Conservation (phyloP, 2,113 vertebrate genomes). For the Ariopsis seemanni region DNA sequence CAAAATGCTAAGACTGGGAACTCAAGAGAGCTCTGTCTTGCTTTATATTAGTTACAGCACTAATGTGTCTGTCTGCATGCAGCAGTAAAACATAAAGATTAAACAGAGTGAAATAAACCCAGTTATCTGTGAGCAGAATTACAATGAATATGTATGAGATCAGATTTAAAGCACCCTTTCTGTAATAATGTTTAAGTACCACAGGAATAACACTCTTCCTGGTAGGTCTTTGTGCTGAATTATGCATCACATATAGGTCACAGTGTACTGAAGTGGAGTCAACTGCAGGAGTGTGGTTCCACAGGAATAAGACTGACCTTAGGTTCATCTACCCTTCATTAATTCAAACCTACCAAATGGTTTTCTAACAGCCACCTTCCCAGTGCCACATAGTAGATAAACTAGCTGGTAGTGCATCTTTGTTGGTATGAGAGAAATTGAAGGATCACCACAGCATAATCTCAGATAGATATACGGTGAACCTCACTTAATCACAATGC, state of each 20-base stretch:
- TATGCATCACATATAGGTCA: conserved; percentile 55
- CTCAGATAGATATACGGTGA: background rate
- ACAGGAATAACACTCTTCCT: conserved; percentile 13
- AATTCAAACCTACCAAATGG: conserved; percentile 21
- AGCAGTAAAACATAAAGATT: conserved; percentile 2
- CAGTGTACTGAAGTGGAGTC: conserved; percentile 52
- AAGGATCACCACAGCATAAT: background rate
- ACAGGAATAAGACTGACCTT: conserved; percentile 30
- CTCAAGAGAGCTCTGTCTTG: background rate
- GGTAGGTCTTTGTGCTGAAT: conserved; percentile 52
- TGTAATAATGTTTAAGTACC: conserved; percentile 34
- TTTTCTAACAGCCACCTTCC: background rate
- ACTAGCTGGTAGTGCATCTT: conserved; percentile 27
- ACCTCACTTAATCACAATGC: background rate
- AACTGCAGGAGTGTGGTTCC: conserved; percentile 33
- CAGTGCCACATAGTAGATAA: background rate
- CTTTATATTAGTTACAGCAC: background rate
- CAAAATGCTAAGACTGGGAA: background rate
- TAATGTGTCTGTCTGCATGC: background rate
- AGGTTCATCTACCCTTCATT: conserved; percentile 35
- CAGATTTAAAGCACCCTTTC: conserved; percentile 34
- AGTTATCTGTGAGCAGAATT: background rate
- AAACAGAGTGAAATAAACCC: background rate
- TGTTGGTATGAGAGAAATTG: background rate
- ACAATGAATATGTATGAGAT: conserved; percentile 2